A percentile compares a stretch with the other conserved stretches of the same genome.
Evolutionary conservation across 2,113 vertebrate species (phyloP).

Genomic region (Craseonycteris thonglongyai): DNA sequence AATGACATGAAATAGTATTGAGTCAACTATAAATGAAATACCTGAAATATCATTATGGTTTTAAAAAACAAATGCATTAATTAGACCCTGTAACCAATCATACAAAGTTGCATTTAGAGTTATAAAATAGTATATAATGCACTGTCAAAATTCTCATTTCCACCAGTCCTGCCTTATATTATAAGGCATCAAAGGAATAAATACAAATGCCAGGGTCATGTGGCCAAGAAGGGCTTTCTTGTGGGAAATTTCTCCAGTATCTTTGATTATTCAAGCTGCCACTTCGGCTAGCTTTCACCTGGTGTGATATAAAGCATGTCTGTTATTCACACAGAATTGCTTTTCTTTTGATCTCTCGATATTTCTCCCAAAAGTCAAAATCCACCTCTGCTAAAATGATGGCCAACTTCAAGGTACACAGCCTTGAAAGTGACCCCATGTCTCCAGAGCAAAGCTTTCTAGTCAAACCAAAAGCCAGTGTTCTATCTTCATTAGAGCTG

Average conservation of each 20-base stretch:
- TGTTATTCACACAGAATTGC: not conserved
- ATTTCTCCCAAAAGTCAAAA: not conserved
- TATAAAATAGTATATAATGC: not conserved
- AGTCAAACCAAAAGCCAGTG: not conserved
- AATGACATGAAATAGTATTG: not conserved
- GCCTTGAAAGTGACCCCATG: not conserved
- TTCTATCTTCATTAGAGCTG: not conserved
- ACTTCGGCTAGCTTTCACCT: not conserved
- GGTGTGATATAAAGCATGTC: not conserved
- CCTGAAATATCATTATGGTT: not conserved
- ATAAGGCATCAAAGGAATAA: not conserved
- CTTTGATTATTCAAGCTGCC: not conserved
- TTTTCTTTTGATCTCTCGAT: not conserved
- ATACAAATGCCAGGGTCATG: not conserved
- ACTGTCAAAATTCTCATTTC: not conserved
- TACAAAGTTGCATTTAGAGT: not conserved
- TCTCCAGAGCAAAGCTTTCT: not conserved
- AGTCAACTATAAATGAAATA: not conserved
- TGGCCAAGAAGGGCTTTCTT: not conserved
- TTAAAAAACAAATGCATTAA: not conserved
- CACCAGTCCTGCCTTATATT: not conserved
- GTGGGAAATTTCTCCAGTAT: not conserved
- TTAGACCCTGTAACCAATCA: not conserved
- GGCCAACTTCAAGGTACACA: not conserved
- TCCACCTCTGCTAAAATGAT: not conserved